These are phyloP conservation scores for Oxygymnocypris stewartii DNA, from an alignment of 2,113 vertebrate genomes.

Conservation along the genomic window DNA sequence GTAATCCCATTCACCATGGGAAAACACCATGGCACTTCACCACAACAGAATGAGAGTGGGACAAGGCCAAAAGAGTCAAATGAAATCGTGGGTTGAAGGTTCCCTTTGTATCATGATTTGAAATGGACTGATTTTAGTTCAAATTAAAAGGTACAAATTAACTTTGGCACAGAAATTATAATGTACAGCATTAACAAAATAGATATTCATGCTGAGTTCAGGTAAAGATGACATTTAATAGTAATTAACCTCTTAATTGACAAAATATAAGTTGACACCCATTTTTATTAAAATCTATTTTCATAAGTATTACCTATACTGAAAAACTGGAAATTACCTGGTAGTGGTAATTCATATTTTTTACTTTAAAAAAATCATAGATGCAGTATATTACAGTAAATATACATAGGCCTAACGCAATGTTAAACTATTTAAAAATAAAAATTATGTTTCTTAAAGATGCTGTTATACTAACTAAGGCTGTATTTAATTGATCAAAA, in stretches of 20 bases:
- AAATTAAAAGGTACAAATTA: not conserved
- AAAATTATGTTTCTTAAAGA: too few relatives aligned
- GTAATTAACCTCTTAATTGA: not conserved
- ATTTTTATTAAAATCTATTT: not conserved
- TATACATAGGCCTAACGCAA: not conserved
- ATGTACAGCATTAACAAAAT: not conserved
- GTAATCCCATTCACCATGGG: slow-evolving; percentile 26
- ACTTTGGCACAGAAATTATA: not conserved
- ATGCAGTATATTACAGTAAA: not conserved
- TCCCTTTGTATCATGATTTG: not conserved
- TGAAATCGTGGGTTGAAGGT: not conserved
- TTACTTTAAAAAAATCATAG: too few relatives aligned
- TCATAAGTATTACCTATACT: not conserved
- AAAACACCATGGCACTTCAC: slow-evolving; percentile 10
- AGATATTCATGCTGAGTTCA: not conserved
- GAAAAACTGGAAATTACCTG: not conserved
- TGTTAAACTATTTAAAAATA: too few relatives aligned
- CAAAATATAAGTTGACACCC: not conserved
- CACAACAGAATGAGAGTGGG: not conserved
- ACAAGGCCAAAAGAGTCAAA: not conserved
- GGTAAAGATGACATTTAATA: not conserved
- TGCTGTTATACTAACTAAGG: too few relatives aligned
- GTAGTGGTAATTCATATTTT: too few relatives aligned
- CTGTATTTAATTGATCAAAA: too few relatives aligned
- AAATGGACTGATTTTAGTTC: not conserved